These are phyloP conservation scores for Tipula vernalis DNA, from an alignment of 2,888 invertebrate species.

Conservation along the genomic window DNA sequence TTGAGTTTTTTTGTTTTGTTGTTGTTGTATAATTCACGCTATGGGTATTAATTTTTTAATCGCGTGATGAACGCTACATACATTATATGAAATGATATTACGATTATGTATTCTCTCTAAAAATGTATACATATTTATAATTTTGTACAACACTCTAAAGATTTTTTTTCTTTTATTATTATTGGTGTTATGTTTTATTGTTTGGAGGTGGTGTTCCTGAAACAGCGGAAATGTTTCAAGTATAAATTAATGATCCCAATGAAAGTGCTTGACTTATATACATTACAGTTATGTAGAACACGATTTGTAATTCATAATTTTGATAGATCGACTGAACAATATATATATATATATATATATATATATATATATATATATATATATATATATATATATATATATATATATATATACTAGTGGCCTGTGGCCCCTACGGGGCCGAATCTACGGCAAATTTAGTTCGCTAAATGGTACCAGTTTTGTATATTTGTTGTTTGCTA, in stretches of 20 bases:
- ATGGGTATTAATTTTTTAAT: slow-evolving; percentile 4
- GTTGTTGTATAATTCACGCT: background rate
- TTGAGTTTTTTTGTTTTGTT: background rate
- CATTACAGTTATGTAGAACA: background rate
- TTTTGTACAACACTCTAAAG: background rate
- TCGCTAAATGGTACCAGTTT: no score
- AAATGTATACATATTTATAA: background rate
- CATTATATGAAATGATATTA: background rate
- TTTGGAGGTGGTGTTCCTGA: background rate
- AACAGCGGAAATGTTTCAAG: background rate
- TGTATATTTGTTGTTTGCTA: no score
- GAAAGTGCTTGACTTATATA: background rate
- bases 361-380: no score
- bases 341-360: no score
- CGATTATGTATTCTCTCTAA: background rate
- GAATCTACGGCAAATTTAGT: no score
- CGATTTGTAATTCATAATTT: background rate
- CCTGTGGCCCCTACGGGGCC: no score
- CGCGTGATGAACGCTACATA: background rate
- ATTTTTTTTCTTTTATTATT: background rate
- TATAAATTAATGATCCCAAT: background rate
- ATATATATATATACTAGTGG: no score
- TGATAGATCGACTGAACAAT: background rate
- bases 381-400: no score
- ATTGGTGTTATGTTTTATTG: background rate